These are phyloP conservation scores for Andrena bicolor DNA, from an alignment of 2,888 invertebrate species.

Conservation along the genomic window DNA sequence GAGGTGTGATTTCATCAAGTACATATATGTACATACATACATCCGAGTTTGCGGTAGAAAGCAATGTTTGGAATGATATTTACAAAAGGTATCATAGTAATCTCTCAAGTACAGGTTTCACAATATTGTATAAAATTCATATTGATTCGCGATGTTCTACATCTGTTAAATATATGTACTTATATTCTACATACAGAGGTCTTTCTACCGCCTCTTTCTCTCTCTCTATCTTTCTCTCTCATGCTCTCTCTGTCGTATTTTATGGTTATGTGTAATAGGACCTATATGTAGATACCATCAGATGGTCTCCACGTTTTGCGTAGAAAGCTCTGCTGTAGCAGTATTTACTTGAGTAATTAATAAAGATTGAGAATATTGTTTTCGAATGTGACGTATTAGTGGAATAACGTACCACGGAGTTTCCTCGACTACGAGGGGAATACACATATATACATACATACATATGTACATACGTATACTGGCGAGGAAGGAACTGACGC, in stretches of 20 bases:
- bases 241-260: background rate
- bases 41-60: background rate
- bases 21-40: background rate
- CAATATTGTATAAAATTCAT: conserved; percentile 2
- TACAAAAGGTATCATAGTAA: conserved; percentile 35
- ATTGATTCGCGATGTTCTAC: background rate
- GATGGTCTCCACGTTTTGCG: background rate
- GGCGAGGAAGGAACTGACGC: background rate
- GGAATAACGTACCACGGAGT: conserved; percentile 1
- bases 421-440: background rate
- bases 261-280: background rate
- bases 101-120: conserved; percentile 3
- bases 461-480: background rate
- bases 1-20: background rate
- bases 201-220: background rate
- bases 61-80: conserved; percentile 24
- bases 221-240: background rate
- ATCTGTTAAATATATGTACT: background rate
- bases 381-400: background rate
- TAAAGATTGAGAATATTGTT: background rate
- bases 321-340: background rate
- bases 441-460: background rate
- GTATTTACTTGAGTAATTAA: background rate
- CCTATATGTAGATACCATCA: background rate
- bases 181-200: background rate